Percentiles rank a stretch among this genome's conserved stretches.
phyloP scores from a whole-genome alignment of 1,140 invertebrate species.

The Cotesia chilonis region DNA sequence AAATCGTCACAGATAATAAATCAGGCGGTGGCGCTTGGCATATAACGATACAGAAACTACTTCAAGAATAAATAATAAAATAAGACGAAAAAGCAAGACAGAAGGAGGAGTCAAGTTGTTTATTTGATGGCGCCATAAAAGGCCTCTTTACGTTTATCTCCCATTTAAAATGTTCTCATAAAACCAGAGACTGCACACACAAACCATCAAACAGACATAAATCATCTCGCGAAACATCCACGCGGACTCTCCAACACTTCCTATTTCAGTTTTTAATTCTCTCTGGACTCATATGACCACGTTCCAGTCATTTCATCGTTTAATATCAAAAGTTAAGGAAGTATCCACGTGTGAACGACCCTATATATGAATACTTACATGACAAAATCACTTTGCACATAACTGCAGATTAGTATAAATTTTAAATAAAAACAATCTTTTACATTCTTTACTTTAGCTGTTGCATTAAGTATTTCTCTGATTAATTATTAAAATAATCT shows the following conservation, averaged over 20 bases:
- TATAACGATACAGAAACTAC: slow-evolving; percentile 8
- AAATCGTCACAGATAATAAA: slow-evolving; percentile 28
- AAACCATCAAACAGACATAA: slow-evolving; percentile 63
- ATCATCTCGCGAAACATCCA: slow-evolving; percentile 59
- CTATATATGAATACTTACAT: no score
- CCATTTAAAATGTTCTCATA: slow-evolving; percentile 66
- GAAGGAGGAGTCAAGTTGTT: slow-evolving; percentile 67
- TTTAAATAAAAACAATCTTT: no score
- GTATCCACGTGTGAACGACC: not conserved
- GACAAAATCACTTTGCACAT: no score
- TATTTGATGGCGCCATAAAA: slow-evolving; percentile 69
- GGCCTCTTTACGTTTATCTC: slow-evolving; percentile 68
- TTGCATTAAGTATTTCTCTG: no score
- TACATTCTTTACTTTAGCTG: no score
- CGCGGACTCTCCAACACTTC: slow-evolving; percentile 35
- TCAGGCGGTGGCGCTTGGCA: slow-evolving; percentile 20
- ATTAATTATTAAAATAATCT: no score
- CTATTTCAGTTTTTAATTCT: not conserved
- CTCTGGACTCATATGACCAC: slow-evolving; percentile 22
- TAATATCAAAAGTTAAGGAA: slow-evolving; percentile 42
- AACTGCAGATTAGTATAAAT: no score
- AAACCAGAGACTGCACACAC: slow-evolving; percentile 62
- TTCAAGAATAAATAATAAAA: slow-evolving; percentile 34
- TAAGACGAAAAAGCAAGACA: slow-evolving; percentile 35
- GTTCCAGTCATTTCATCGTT: slow-evolving; percentile 42